Evolutionary conservation across 2,888 invertebrate genomes (phyloP).

Genomic region (Phasia obesa): DNA sequence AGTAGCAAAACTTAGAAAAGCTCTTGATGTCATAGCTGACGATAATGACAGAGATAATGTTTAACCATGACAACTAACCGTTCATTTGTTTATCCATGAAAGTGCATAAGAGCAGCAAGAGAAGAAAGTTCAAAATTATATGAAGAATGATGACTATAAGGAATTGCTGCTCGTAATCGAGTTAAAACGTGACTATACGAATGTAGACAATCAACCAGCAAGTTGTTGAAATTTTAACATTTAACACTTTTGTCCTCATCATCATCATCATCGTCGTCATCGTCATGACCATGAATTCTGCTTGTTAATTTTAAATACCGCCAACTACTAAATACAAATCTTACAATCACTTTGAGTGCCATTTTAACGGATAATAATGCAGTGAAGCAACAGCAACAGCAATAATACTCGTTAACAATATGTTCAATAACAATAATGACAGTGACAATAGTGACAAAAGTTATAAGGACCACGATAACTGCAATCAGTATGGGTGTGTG

Average conservation of each 20-base stretch:
- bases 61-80: constrained; percentile 38
- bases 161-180: neutral
- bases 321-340: constrained; percentile 2
- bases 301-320: constrained; percentile 3
- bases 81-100: neutral
- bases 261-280: neutral
- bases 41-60: constrained; percentile 34
- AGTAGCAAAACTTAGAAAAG: neutral
- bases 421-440: constrained; percentile 17
- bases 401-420: constrained; percentile 11
- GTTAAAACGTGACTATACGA: constrained; percentile 7
- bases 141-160: constrained; percentile 6
- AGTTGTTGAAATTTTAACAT: constrained; percentile 13
- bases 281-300: neutral
- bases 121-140: neutral
- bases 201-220: neutral
- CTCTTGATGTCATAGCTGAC: constrained; percentile 21
- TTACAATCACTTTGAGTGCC: neutral
- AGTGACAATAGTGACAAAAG: constrained; percentile 17
- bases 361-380: constrained; percentile 48
- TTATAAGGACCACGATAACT: neutral
- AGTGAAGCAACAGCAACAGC: neutral
- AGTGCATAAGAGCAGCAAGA: constrained; percentile 5
- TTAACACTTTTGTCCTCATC: constrained; percentile 13
- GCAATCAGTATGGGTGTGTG: neutral